Evolutionary conservation across 2,113 vertebrate species (phyloP).

Genomic region (Coracopsis vasa): DNA sequence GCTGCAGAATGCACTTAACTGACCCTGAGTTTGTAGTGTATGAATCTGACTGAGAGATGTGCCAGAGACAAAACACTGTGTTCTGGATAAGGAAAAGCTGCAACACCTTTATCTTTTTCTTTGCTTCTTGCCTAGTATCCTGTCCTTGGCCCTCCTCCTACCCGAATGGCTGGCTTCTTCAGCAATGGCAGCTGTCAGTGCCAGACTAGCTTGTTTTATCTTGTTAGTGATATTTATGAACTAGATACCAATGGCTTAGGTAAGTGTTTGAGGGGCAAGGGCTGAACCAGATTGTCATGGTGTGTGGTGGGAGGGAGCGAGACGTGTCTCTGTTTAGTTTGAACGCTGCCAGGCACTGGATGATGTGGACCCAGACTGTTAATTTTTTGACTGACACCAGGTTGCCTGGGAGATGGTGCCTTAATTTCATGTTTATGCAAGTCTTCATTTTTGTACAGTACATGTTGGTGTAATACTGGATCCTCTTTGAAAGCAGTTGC

Average conservation of each 20-base stretch:
- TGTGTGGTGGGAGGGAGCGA: background rate
- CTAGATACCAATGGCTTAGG: conserved; percentile 89
- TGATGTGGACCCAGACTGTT: background rate
- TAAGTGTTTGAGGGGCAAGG: conserved; percentile 68
- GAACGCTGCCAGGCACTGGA: background rate
- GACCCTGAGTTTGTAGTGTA: conserved; percentile 27
- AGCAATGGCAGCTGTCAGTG: conserved; percentile 89
- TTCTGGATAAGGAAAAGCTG: conserved; percentile 10
- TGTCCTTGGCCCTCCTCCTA: conserved; percentile 90
- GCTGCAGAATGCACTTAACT: conserved; percentile 34
- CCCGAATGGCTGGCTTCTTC: conserved; percentile 87
- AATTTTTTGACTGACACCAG: background rate
- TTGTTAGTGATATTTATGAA: conserved; percentile 88
- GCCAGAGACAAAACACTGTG: background rate
- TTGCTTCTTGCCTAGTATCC: conserved; percentile 81
- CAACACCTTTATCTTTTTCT: conserved; percentile 39
- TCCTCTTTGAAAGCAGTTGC: background rate
- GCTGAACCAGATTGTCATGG: background rate
- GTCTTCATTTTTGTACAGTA: background rate
- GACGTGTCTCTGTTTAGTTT: background rate
- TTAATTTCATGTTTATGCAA: background rate
- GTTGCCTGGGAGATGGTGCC: background rate
- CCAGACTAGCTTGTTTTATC: conserved; percentile 88
- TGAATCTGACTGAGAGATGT: conserved; percentile 22
- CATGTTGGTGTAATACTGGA: background rate